Evolutionary conservation across 1,140 invertebrate species (phyloP).

Genomic region (Dendroctonus ponderosae): DNA sequence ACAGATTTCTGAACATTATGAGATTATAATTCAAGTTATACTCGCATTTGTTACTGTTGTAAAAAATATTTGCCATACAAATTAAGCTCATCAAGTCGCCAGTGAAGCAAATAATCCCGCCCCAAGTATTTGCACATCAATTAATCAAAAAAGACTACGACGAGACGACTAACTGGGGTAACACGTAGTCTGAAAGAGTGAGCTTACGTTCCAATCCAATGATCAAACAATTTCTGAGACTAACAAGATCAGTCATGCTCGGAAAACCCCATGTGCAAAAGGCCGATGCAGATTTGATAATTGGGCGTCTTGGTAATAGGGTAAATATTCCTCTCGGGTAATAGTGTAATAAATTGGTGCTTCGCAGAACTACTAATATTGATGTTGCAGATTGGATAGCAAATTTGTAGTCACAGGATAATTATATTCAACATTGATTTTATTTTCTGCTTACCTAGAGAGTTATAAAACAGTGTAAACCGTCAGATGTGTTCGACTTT

Average conservation of each 20-base stretch:
- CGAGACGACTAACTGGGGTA: conserved; percentile 30
- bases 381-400: too few relatives aligned
- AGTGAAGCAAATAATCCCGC: conserved; percentile 6
- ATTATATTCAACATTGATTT: too few relatives aligned
- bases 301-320: conserved; percentile 25
- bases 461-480: too few relatives aligned
- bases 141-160: conserved; percentile 12
- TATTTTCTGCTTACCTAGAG: too few relatives aligned
- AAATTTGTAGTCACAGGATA: too few relatives aligned
- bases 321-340: not conserved
- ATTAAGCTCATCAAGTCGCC: conserved; percentile 13
- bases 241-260: conserved; percentile 46
- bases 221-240: conserved; percentile 51
- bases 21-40: too few relatives aligned
- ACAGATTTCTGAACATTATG: too few relatives aligned
- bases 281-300: conserved; percentile 34
- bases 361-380: not conserved
- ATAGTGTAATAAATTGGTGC: not conserved
- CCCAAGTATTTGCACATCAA: conserved; percentile 11
- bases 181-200: conserved; percentile 9
- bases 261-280: conserved; percentile 28
- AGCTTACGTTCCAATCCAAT: conserved; percentile 50
- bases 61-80: not conserved
- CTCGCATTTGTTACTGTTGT: not conserved
- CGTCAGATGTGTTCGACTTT: too few relatives aligned